Evolutionary conservation across 2,888 invertebrate species (phyloP), one percentile per base, ranked within the genome.

Genomic region (Tenthredo amoena): DNA sequence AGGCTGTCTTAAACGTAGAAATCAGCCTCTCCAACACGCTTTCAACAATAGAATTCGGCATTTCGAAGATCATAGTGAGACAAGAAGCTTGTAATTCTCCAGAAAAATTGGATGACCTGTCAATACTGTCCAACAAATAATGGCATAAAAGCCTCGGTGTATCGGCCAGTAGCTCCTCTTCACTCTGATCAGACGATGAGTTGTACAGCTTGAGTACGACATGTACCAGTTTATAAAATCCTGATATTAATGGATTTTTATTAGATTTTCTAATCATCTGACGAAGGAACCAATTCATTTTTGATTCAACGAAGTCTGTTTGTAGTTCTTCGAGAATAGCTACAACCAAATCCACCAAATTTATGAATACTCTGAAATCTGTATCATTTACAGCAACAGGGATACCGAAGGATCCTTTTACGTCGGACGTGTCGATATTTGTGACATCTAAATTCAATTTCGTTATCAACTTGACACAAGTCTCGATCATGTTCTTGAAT

Each of bases 291-390:
- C 93, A 94, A 85, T 94, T 93, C 6, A 96, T 92, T 94, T 95
- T 96, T 85, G 93, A 92, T 86, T 93, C 91, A 86, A 96, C 94
- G 50, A 94, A 89, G 15, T 89, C 87, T 10, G 91, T 90, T 68
- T 95, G 93, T 12, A 94, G 89, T 1, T 91, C 87, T 21, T 93
- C 91, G 10, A 96, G 93, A 72, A 96, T 91, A 81, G 95, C 95
- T 71, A 94, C 93, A 89, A 94, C 95, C 87, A 95, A 94, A 89
- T 96, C 96, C 0, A 96, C 95, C 3, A 96, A 90, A 90, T 97
- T 97, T 40, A 96, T 94, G 88, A 96, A 96, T 87, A 96, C 95
- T 86, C 95, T 94, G 90, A 95, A 96, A 93, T 97, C 96, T 85
- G 95, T 93, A 18, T 93, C 91, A 85, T 94, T 94, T 47, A 93